Percentiles rank a stretch among this genome's conserved stretches.
phyloP scores from a whole-genome alignment of 23 tunicate species.

The Pegea sp. region DNA sequence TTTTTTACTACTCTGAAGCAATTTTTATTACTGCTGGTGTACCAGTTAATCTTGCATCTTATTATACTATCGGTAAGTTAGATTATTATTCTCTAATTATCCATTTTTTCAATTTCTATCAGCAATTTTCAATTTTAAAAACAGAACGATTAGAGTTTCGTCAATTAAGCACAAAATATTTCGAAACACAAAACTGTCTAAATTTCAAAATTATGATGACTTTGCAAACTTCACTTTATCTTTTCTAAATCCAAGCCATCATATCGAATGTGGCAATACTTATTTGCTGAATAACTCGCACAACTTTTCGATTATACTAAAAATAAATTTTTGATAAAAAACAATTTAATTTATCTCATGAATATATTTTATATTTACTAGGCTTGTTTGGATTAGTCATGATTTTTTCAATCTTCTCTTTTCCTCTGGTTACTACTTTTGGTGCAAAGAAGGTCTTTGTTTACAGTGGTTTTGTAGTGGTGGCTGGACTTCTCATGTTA shows the following conservation, averaged over 20 bases:
- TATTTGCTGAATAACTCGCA: too few relatives aligned
- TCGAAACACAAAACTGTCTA: too few relatives aligned
- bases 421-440: not conserved
- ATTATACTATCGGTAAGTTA: slow-evolving; percentile 17
- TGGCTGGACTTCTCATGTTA: not conserved
- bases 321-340: too few relatives aligned
- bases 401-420: not conserved
- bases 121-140: not conserved
- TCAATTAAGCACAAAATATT: not conserved
- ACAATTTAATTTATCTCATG: too few relatives aligned
- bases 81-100: not conserved
- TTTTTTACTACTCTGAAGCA: slow-evolving; percentile 8
- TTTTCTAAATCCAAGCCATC: too few relatives aligned
- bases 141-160: not conserved
- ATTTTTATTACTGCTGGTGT: slow-evolving; percentile 14
- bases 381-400: not conserved
- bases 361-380: not conserved
- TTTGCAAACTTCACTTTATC: too few relatives aligned
- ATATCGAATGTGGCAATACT: too few relatives aligned
- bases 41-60: slow-evolving; percentile 3
- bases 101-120: not conserved
- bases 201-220: too few relatives aligned
- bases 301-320: too few relatives aligned
- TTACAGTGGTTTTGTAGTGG: not conserved
- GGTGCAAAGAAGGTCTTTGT: not conserved